Conservation (phyloP, 2,797 vertebrate genomes). For the Limosa lapponica region DNA sequence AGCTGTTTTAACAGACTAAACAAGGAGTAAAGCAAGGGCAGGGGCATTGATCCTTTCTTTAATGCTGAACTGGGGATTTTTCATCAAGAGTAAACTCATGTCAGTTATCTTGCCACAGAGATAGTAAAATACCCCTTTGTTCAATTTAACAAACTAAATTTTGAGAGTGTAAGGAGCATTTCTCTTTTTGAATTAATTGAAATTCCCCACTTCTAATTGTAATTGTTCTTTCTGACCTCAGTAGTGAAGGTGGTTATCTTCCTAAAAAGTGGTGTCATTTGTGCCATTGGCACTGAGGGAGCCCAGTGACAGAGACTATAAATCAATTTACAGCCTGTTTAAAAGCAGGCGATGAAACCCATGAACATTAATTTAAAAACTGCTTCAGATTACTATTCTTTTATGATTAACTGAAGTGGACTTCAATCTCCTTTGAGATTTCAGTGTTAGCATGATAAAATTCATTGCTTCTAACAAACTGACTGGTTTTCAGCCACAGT, state of each 20-base stretch:
- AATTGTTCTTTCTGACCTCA: conserved; percentile 42
- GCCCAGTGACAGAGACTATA: conserved; percentile 11
- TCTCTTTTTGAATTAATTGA: conserved; percentile 13
- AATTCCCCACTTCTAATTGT: conserved; percentile 38
- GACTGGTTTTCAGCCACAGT: neutral
- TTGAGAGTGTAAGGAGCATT: neutral
- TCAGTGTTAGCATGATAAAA: neutral
- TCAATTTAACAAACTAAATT: neutral
- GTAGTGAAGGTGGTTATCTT: conserved; percentile 21
- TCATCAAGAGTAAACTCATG: neutral
- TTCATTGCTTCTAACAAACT: neutral
- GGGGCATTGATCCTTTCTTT: neutral
- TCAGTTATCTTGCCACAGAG: neutral
- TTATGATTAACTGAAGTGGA: neutral
- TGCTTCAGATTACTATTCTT: neutral
- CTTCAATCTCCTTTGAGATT: neutral
- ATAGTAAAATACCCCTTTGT: neutral
- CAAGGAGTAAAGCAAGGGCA: neutral
- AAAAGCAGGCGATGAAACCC: neutral
- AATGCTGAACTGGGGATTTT: neutral
- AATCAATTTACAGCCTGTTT: conserved; percentile 51
- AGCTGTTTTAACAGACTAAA: neutral
- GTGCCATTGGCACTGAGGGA: conserved; percentile 11
- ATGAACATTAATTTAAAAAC: neutral
- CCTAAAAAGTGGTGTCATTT: conserved; percentile 44